Evolutionary conservation across 2,797 vertebrate genomes (phyloP), one percentile per base, ranked within the genome.

Genomic region (Poeciliopsis gracilis): DNA sequence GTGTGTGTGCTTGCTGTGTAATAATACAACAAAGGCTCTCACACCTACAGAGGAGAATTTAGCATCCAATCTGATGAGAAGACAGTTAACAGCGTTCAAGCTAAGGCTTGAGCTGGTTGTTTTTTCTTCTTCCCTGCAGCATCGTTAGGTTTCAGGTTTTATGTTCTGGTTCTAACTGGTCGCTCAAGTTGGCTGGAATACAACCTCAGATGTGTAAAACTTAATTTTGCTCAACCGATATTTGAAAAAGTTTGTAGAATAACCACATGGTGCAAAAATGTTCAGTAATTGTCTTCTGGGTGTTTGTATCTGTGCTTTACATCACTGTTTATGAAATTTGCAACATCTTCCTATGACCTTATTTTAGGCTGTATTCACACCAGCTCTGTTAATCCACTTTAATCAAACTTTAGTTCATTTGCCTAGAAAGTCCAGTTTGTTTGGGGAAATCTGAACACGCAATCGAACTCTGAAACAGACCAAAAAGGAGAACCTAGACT

Each of bases 31-130:
- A 67, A 55, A 82, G 84, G 85, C 75, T 89, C 75, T 89, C 91
- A 90, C 88, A 86, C 88, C 91, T 86, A 84, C 90, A 75, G 87
- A 75, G 80, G 38, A 83, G 85, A 83, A 77, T 86, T 88, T 87
- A 89, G 87, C 66, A 69, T n/a, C 23, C 66, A n/a, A 75, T 80
- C 84, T 85, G 88, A 82, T 61, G 79, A 80, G 82, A 82, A 81
- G 6, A 70, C 83, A 82, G 80, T 30, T 63, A 77, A 78, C 46
- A 80, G 75, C 73, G 41, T 41, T 2, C 66, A 43, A n/a, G 41
- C 66, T 43, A 69, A 43, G 38, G 38, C 66, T 69, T 43, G 66
- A 43, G 66, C 20, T 69, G 11, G 11, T 25, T 69, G 1, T 41
- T 2, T 43, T 59, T 41, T 69, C 66, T 41, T 69, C 66, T 69